Base-by-base conservation (phyloP, 2,888 invertebrate species). In the Oxyscelio sp. region DNA sequence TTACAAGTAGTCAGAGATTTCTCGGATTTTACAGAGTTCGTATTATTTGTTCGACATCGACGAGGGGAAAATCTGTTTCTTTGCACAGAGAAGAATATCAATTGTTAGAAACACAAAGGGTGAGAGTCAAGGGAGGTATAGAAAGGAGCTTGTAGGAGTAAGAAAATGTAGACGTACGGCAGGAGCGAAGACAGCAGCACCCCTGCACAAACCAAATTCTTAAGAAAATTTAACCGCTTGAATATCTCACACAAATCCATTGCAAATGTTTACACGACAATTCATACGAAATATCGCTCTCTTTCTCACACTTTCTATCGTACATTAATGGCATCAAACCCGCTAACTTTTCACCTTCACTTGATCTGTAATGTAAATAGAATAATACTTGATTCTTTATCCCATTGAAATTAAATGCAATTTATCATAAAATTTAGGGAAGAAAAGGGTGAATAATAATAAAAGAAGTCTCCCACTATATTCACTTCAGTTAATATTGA, bases 171-270 rank as follows among this genome's bases (percentile, higher is more conserved):
- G 77, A 82, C 80, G 71, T 82, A 81, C 66, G 43, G 84, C 79
- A 78, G 68, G 78, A 84, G 77, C 15, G 83, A 82, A 77, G 78
- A 81, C 81, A 79, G 58, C 75, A 40, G 50, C 71, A 71, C 54
- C 68, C 92, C 92, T 92, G 90, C 90, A 91, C 92, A 92, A 94
- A 93, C 93, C 91, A 91, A 94, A 94, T 94, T 94, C 94, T 94
- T 94, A 93, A 94, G 94, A 94, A 94, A 94, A 94, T 94, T 94
- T 94, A 93, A 93, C 93, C 93, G 93, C 94, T 94, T 94, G 94
- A 94, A 94, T 94, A 94, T 93, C 94, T 93, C 91, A 91, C 93
- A 94, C 93, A 94, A 94, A 94, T 94, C 94, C 93, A 93, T 93
- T 92, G 93, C 93, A 94, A 94, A 94, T 94, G 93, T 94, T 94